Conservation (phyloP, 2,797 vertebrate genomes). For the Kryptolebias ocellatus region DNA sequence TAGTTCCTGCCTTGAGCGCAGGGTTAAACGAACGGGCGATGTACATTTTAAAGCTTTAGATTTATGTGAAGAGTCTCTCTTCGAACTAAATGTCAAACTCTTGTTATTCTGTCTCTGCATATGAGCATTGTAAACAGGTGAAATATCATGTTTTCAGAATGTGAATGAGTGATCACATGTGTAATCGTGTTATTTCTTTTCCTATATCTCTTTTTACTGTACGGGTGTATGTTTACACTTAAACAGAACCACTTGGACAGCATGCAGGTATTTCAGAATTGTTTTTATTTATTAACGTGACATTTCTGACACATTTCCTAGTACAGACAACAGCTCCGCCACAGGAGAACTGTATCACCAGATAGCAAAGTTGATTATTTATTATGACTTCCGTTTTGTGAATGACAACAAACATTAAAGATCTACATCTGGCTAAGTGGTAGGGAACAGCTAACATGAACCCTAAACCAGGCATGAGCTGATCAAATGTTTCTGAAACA, state of each 20-base stretch:
- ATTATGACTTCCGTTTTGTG: neutral
- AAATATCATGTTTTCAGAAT: conserved; percentile 35
- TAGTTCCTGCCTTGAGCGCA: too few relatives aligned
- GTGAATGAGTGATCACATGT: conserved; percentile 68
- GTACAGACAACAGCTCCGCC: too few relatives aligned
- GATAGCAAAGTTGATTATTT: conserved; percentile 7
- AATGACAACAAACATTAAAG: neutral
- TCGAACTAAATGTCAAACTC: neutral
- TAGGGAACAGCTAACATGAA: conserved; percentile 7
- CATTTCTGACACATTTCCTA: too few relatives aligned
- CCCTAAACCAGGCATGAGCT: conserved; percentile 22
- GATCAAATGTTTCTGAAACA: neutral
- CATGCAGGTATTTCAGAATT: conserved; percentile 96
- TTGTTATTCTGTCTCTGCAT: conserved; percentile 19
- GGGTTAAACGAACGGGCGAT: neutral
- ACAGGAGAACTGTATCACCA: conserved; percentile 22
- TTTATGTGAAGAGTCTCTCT: conserved; percentile 16
- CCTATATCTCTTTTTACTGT: conserved; percentile 83
- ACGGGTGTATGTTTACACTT: conserved; percentile 85
- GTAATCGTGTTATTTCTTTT: conserved; percentile 82
- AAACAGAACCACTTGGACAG: conserved; percentile 98
- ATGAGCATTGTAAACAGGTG: conserved; percentile 10
- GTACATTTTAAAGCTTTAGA: neutral
- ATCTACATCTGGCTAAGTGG: neutral
- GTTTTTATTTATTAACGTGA: conserved; percentile 64